Evolutionary conservation across 2,888 invertebrate genomes (phyloP).

Genomic region (Candidula unifasciata): DNA sequence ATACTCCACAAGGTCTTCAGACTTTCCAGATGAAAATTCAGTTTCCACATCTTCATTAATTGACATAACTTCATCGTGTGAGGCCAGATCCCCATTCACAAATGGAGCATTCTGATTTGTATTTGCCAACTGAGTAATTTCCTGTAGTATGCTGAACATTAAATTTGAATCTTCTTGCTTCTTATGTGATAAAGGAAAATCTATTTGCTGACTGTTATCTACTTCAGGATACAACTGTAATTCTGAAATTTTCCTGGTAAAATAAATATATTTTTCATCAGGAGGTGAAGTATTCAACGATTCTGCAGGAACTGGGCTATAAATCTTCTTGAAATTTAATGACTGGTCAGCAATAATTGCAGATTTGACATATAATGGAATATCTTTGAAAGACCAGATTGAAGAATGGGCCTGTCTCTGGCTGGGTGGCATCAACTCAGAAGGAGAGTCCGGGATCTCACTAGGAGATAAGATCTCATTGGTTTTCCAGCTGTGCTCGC

Average conservation of each 20-base stretch:
- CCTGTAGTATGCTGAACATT: no score
- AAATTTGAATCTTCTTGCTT: no score
- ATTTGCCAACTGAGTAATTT: no score
- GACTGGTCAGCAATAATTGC: conserved; percentile 13
- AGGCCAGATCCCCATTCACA: no score
- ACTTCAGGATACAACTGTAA: no score
- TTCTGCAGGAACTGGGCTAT: not conserved
- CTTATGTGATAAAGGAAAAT: no score
- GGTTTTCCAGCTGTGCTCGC: conserved; percentile 81
- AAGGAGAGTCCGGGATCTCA: conserved; percentile 97
- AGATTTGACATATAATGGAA: not conserved
- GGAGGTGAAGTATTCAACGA: not conserved
- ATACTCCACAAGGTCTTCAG: conserved; percentile 59
- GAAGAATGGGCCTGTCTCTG: conserved; percentile 54
- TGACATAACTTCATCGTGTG: not conserved
- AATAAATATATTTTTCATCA: no score
- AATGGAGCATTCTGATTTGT: no score
- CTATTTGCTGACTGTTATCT: no score
- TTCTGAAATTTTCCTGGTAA: no score
- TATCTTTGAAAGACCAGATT: conserved; percentile 15
- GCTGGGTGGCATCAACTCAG: conserved; percentile 89
- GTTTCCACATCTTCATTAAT: conserved; percentile 22
- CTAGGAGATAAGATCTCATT: conserved; percentile 86
- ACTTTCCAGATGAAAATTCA: conserved; percentile 46
- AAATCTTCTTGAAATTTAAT: conserved; percentile 33